Percentiles rank a stretch among this genome's conserved stretches.
Evolutionary conservation across 2,888 invertebrate species (phyloP).

Genomic region (Troides oblongomaculatus): DNA sequence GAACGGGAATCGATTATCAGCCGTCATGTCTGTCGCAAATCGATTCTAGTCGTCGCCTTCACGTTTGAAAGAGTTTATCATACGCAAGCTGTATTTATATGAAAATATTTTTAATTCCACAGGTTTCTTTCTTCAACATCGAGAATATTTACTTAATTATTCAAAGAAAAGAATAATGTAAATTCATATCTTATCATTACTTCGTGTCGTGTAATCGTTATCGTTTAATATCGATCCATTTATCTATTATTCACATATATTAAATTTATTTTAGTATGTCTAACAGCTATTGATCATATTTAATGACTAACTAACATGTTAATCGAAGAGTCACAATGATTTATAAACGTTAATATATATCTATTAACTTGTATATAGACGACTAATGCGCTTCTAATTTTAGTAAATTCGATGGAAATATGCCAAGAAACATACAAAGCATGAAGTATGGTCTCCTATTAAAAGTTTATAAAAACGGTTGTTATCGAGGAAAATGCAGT

Average conservation of each 20-base stretch:
- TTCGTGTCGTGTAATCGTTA: background rate
- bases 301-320: too few species aligned
- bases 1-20: constrained; percentile 68
- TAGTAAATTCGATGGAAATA: too few species aligned
- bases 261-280: background rate
- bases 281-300: too few species aligned
- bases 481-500: background rate
- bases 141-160: background rate
- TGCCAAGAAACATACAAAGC: too few species aligned
- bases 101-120: constrained; percentile 5
- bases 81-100: constrained; percentile 15
- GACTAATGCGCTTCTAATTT: too few species aligned
- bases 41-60: constrained; percentile 74
- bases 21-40: constrained; percentile 71
- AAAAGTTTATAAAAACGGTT: background rate
- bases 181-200: background rate
- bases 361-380: too few species aligned
- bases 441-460: background rate
- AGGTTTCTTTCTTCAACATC: too few species aligned
- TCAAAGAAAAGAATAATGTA: background rate
- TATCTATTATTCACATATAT: background rate
- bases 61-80: constrained; percentile 39
- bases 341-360: too few species aligned
- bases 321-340: too few species aligned
- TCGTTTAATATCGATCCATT: background rate